These are phyloP conservation scores for Smittia aterrima DNA, from an alignment of 2,888 invertebrate genomes.

Conservation along the genomic window DNA sequence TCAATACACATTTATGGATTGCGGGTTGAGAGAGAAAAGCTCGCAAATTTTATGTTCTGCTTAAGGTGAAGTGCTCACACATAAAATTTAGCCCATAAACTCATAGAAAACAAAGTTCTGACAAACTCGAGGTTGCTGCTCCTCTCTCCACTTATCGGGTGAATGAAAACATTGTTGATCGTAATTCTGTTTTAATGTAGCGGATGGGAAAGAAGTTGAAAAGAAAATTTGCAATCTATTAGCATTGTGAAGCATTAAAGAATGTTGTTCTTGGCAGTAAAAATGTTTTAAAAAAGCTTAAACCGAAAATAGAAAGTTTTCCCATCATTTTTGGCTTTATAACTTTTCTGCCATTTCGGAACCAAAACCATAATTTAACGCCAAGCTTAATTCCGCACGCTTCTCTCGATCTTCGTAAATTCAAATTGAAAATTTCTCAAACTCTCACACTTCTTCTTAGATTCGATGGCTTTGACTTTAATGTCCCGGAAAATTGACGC, in stretches of 20 bases:
- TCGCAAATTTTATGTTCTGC: slow-evolving; percentile 7
- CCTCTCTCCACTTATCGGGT: neutral
- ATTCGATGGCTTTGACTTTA: slow-evolving; percentile 28
- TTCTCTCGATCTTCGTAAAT: neutral
- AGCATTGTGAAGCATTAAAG: slow-evolving; percentile 13
- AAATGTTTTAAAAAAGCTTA: slow-evolving; percentile 18
- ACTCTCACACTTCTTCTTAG: neutral
- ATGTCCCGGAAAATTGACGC: slow-evolving; percentile 39
- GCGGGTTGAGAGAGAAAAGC: neutral
- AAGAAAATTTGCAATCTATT: slow-evolving; percentile 36
- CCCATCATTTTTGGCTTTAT: slow-evolving; percentile 40
- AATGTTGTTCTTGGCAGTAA: slow-evolving; percentile 33
- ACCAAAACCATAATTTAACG: slow-evolving; percentile 26
- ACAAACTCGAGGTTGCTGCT: too few relatives aligned
- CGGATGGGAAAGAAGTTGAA: neutral
- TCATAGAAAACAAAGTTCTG: neutral
- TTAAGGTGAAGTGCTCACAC: slow-evolving; percentile 11
- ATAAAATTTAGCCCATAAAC: slow-evolving; percentile 13
- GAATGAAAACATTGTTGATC: slow-evolving; percentile 33
- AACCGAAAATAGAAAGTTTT: slow-evolving; percentile 24
- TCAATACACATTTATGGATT: too few relatives aligned
- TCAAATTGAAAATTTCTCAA: neutral
- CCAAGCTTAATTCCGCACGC: slow-evolving; percentile 19
- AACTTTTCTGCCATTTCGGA: slow-evolving; percentile 3
- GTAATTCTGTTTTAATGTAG: slow-evolving; percentile 37